Evolutionary conservation across 2,888 invertebrate genomes (phyloP).

Genomic region (Prostheceraeus crozeri): DNA sequence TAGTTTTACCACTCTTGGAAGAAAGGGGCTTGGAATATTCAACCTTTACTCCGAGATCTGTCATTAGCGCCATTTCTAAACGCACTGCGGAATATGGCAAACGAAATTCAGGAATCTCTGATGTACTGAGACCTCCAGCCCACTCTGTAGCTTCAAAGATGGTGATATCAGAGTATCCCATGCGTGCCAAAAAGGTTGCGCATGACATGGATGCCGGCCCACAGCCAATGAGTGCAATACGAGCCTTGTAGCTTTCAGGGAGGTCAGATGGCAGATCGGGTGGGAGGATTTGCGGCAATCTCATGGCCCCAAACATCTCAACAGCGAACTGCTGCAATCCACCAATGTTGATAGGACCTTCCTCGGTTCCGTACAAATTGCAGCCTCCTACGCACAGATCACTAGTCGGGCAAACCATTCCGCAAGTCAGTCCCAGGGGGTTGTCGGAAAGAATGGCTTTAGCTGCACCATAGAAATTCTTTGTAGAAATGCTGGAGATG

Average conservation of each 20-base stretch:
- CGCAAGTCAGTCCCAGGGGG: constrained; percentile 66
- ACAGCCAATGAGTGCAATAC: constrained; percentile 78
- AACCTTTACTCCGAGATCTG: constrained; percentile 83
- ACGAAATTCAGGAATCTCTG: constrained; percentile 94
- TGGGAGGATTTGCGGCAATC: constrained; percentile 74
- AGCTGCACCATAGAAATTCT: constrained; percentile 92
- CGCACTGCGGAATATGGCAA: constrained; percentile 82
- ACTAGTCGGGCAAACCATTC: constrained; percentile 95
- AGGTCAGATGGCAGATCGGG: constrained; percentile 60
- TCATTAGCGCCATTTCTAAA: constrained; percentile 81
- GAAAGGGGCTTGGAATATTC: constrained; percentile 18
- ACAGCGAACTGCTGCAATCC: constrained; percentile 95
- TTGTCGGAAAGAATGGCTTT: constrained; percentile 94
- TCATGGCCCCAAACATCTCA: constrained; percentile 90
- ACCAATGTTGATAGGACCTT: constrained; percentile 95
- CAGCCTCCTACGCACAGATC: constrained; percentile 96
- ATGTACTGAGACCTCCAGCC: constrained; percentile 82
- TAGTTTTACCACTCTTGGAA: constrained; percentile 51
- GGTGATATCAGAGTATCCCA: constrained; percentile 82
- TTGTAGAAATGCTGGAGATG: constrained; percentile 88
- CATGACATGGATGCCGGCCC: constrained; percentile 94
- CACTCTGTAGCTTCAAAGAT: constrained; percentile 81
- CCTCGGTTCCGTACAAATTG: constrained; percentile 87
- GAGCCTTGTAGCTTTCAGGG: constrained; percentile 58
- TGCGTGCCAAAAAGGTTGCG: constrained; percentile 82